Evolutionary conservation across 2,797 vertebrate species (phyloP).

Genomic region (Chloroceryle inda): DNA sequence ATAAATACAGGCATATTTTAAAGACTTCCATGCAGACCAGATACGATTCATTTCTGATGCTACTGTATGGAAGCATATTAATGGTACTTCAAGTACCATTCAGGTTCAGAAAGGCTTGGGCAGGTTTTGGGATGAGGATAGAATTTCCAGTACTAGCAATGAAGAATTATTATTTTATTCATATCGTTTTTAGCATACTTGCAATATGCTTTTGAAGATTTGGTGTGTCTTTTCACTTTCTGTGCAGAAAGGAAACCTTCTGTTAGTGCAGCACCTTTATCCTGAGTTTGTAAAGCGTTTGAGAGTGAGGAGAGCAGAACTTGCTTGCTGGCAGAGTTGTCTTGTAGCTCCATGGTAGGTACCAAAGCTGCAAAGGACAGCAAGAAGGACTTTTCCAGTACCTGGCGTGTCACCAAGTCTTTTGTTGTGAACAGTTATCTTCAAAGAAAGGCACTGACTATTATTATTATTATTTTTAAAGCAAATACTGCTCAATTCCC

Average conservation of each 20-base stretch:
- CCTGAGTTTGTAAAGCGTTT: not conserved
- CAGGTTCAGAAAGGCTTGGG: not conserved
- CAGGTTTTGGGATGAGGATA: not conserved
- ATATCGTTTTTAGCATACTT: not conserved
- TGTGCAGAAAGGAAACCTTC: not conserved
- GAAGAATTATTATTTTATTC: not conserved
- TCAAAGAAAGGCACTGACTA: not conserved
- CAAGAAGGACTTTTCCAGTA: not conserved
- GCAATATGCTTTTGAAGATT: not conserved
- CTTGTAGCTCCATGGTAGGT: not conserved
- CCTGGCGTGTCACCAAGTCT: not conserved
- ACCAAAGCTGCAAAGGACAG: not conserved
- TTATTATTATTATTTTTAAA: not conserved
- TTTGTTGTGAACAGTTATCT: not conserved
- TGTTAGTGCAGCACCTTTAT: not conserved
- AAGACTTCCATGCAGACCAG: conserved; percentile 13
- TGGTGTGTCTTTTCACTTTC: not conserved
- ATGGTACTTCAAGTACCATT: not conserved
- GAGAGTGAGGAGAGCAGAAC: not conserved
- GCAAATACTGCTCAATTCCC: not conserved
- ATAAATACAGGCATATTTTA: conserved; percentile 70
- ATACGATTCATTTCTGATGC: conserved; percentile 32
- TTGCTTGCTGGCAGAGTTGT: not conserved
- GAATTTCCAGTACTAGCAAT: not conserved
- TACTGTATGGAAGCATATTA: not conserved